Conservation (phyloP, 92 coral and sea anemone species). For the Plumapathes pennacea region DNA sequence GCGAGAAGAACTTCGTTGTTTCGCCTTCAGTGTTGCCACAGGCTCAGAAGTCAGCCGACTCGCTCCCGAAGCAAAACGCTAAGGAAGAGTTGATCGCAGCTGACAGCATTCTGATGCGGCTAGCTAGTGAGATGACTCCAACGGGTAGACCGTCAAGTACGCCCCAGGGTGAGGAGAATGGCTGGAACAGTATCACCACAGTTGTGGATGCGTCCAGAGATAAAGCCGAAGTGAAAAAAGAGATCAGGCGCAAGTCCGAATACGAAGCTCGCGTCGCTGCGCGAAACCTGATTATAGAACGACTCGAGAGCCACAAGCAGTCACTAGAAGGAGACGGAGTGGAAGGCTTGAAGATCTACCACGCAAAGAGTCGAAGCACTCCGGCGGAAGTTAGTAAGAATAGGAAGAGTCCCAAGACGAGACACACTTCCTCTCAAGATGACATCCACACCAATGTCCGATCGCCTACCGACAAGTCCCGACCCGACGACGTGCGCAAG, state of each 20-base stretch:
- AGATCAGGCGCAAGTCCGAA: slow-evolving; percentile 49
- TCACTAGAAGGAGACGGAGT: slow-evolving; percentile 52
- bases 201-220: slow-evolving; percentile 48
- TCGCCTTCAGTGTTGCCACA: slow-evolving; percentile 27
- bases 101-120: not conserved
- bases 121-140: slow-evolving; percentile 31
- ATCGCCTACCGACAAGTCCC: slow-evolving; percentile 11
- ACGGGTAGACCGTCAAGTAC: too few relatives aligned
- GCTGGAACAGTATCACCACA: slow-evolving; percentile 4
- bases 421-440: slow-evolving; percentile 63
- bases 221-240: slow-evolving; percentile 50
- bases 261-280: slow-evolving; percentile 74
- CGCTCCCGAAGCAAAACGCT: slow-evolving; percentile 18
- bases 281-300: slow-evolving; percentile 67
- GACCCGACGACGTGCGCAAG: slow-evolving; percentile 19
- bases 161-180: slow-evolving; percentile 10
- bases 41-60: slow-evolving; percentile 14
- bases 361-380: slow-evolving; percentile 83
- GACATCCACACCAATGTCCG: slow-evolving; percentile 27
- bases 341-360: slow-evolving; percentile 78
- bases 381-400: slow-evolving; percentile 54
- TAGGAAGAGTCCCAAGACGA: slow-evolving; percentile 17
- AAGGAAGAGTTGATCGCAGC: slow-evolving; percentile 12
- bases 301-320: slow-evolving; percentile 75
- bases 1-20: too few relatives aligned